phyloP scores from a whole-genome alignment of 2,888 invertebrate genomes.

The Yponomeuta sedellus region DNA sequence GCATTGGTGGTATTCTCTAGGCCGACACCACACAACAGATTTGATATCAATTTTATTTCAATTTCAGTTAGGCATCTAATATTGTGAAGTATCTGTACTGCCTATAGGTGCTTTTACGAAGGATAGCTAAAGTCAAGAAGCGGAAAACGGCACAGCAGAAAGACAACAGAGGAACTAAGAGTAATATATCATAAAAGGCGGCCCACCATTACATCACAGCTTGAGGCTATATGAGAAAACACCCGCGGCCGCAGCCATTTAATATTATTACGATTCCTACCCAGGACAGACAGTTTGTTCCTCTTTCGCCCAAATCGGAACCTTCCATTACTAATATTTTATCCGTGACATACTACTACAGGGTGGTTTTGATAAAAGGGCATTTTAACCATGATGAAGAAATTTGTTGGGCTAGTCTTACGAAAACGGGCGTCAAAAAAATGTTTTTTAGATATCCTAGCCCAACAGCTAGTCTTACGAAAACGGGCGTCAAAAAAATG shows the following conservation, averaged over 20 bases:
- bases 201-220: constrained; percentile 25
- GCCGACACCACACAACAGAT: no score
- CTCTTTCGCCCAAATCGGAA: not conserved
- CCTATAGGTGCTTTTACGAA: not conserved
- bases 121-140: not conserved
- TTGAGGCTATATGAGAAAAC: constrained; percentile 21
- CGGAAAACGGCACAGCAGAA: not conserved
- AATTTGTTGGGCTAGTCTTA: no score
- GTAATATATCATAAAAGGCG: constrained; percentile 25
- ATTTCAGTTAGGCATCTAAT: no score
- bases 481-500: no score
- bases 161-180: constrained; percentile 1
- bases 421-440: no score
- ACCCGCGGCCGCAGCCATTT: constrained; percentile 10
- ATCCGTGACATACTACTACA: not conserved
- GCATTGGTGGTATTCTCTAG: no score
- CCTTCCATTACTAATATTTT: not conserved
- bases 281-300: not conserved
- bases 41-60: no score
- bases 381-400: no score
- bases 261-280: constrained; percentile 19
- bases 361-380: no score
- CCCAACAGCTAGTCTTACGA: no score
- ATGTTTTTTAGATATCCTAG: no score
- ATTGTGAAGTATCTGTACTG: no score